Conservation (phyloP, 2,113 vertebrate genomes). For the Todiramphus chloris region DNA sequence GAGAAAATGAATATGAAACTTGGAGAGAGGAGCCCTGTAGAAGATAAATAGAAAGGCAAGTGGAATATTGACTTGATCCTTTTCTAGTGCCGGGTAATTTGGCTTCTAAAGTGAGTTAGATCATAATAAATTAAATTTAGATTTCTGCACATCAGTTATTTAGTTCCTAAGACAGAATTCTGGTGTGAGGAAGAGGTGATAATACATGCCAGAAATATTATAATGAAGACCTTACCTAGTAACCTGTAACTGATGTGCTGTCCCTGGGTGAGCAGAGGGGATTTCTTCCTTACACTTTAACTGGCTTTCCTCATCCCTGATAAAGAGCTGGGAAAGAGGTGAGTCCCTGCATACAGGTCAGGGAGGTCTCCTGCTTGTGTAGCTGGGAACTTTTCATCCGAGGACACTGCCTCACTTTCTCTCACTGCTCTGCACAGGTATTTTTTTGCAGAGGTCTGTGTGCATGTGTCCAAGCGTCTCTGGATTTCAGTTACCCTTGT, state of each 20-base stretch:
- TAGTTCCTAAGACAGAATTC: slow-evolving; percentile 77
- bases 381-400: not conserved
- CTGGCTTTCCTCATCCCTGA: not conserved
- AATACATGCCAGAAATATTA: slow-evolving; percentile 68
- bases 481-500: rapidly evolving
- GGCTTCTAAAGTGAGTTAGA: slow-evolving; percentile 79
- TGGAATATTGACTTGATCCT: slow-evolving; percentile 79
- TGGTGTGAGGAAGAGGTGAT: slow-evolving; percentile 70
- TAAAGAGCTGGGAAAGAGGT: not conserved
- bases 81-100: slow-evolving; percentile 79
- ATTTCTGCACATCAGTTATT: slow-evolving; percentile 80
- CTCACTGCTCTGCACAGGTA: not conserved
- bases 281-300: not conserved
- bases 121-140: slow-evolving; percentile 84
- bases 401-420: not conserved
- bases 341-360: not conserved
- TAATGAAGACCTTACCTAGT: slow-evolving; percentile 75
- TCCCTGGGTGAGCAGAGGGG: slow-evolving; percentile 32
- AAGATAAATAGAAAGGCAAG: slow-evolving; percentile 82
- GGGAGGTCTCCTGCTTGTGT: not conserved
- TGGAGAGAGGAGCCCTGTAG: slow-evolving; percentile 51
- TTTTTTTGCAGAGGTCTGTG: not conserved
- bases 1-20: slow-evolving; percentile 73
- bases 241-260: slow-evolving; percentile 66
- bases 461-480: not conserved